A percentile compares a stretch with the other conserved stretches of the same genome.
These are phyloP conservation scores for Nemotelus pantherinus DNA, from an alignment of 2,888 invertebrate genomes.

Conservation along the genomic window DNA sequence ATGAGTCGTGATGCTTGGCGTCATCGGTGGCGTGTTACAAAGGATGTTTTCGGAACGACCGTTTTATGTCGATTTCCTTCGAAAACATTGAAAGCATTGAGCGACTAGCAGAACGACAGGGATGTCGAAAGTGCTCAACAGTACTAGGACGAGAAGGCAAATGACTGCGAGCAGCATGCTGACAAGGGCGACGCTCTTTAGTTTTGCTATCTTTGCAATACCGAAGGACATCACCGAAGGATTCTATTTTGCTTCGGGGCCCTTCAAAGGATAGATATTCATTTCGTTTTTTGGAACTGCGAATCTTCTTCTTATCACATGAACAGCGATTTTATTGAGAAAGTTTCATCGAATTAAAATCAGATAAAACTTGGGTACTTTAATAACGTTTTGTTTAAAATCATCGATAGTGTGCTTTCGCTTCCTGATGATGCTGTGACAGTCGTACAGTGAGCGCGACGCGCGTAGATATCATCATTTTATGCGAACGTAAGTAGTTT, in stretches of 20 bases:
- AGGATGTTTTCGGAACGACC: conserved; percentile 36
- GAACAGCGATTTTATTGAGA: conserved; percentile 42
- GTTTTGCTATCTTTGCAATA: conserved; percentile 43
- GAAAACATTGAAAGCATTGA: conserved; percentile 9
- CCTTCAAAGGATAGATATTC: conserved; percentile 4
- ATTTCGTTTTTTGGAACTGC: neutral
- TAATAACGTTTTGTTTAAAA: conserved; percentile 42
- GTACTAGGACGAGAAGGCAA: neutral
- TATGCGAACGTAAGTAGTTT: conserved; percentile 26
- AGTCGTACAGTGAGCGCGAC: neutral
- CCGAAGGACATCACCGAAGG: conserved; percentile 4
- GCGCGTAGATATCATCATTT: conserved; percentile 20
- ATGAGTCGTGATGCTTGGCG: neutral
- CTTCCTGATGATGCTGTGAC: neutral
- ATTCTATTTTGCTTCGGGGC: conserved; percentile 35
- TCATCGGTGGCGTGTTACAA: neutral
- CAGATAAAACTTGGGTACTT: conserved; percentile 41
- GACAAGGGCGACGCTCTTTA: conserved; percentile 39
- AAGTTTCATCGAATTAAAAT: conserved; percentile 42
- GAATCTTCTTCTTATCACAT: conserved; percentile 34
- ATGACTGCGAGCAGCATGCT: conserved; percentile 21
- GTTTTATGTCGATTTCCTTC: conserved; percentile 42
- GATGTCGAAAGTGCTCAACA: neutral
- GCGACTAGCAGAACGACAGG: neutral
- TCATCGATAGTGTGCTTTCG: conserved; percentile 15